Evolutionary conservation across 2,888 invertebrate species (phyloP).

Genomic region (Latheticus oryzae): DNA sequence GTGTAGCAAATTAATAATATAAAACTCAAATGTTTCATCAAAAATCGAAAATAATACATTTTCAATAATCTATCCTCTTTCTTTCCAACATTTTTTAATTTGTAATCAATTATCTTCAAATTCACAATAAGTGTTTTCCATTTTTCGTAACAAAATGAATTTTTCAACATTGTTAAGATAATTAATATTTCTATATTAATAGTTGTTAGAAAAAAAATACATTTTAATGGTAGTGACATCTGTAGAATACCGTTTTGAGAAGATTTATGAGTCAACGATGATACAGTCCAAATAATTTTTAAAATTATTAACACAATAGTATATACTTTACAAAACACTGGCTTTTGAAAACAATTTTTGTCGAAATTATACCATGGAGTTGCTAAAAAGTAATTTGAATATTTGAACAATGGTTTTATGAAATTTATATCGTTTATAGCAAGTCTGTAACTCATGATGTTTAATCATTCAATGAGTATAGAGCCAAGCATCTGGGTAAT

Average conservation of each 20-base stretch:
- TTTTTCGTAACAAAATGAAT: too few relatives aligned
- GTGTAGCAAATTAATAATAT: too few relatives aligned
- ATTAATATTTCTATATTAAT: neutral
- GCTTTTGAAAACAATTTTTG: neutral
- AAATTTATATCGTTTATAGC: constrained; percentile 7
- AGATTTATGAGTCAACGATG: neutral
- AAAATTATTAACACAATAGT: neutral
- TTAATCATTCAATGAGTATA: too few relatives aligned
- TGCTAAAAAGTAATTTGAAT: neutral
- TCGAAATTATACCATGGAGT: constrained; percentile 13
- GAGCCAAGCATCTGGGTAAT: too few relatives aligned
- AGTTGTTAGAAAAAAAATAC: constrained; percentile 2
- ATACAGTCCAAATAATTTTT: constrained; percentile 1
- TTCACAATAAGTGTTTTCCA: neutral
- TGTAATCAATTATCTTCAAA: neutral
- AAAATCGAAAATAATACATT: neutral
- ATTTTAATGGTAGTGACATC: too few relatives aligned
- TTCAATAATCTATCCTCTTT: neutral
- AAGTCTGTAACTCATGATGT: constrained; percentile 5
- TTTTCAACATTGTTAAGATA: neutral
- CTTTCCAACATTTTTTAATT: neutral
- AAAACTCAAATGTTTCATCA: too few relatives aligned
- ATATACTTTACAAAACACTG: neutral
- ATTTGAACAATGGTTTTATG: neutral
- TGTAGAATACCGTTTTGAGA: too few relatives aligned